These are phyloP conservation scores for Syndactyla subalaris DNA, from an alignment of 2,797 vertebrate species.

Conservation along the genomic window DNA sequence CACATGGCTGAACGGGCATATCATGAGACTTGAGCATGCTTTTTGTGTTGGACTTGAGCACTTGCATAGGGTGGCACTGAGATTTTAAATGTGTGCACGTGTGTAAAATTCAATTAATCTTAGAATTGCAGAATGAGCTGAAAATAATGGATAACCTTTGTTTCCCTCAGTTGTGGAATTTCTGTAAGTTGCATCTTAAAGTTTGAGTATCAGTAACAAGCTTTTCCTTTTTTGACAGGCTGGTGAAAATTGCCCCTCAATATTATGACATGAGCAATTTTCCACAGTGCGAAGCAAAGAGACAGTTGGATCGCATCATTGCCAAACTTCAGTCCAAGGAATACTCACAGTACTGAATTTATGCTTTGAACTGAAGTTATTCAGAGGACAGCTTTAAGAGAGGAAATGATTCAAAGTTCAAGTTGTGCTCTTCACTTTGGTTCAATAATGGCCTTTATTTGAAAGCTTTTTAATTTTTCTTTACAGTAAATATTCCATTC, in stretches of 20 bases:
- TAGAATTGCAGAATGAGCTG: not conserved
- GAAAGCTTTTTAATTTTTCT: constrained; percentile 88
- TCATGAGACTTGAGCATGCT: fast-evolving
- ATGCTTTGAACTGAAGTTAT: constrained; percentile 77
- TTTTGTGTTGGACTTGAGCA: not conserved
- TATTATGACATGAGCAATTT: constrained; percentile 99
- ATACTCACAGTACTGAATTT: constrained; percentile 91
- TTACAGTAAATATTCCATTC: constrained; percentile 88
- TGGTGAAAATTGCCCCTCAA: constrained; percentile 95
- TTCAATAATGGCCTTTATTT: constrained; percentile 87
- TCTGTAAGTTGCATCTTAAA: not conserved
- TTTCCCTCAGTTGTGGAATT: not conserved
- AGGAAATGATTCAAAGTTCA: constrained; percentile 80
- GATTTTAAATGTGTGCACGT: not conserved
- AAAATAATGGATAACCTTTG: not conserved
- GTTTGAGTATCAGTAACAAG: constrained; percentile 42
- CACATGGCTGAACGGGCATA: fast-evolving
- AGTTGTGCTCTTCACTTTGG: constrained; percentile 86
- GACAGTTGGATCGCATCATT: constrained; percentile 96
- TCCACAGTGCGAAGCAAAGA: constrained; percentile 97
- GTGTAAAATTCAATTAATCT: not conserved
- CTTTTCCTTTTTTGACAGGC: constrained; percentile 81
- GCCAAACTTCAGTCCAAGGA: constrained; percentile 97
- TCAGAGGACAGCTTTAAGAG: constrained; percentile 82
- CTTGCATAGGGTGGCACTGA: not conserved